Evolutionary conservation across 1,140 invertebrate species (phyloP).

Genomic region (Mactra quadrangularis): DNA sequence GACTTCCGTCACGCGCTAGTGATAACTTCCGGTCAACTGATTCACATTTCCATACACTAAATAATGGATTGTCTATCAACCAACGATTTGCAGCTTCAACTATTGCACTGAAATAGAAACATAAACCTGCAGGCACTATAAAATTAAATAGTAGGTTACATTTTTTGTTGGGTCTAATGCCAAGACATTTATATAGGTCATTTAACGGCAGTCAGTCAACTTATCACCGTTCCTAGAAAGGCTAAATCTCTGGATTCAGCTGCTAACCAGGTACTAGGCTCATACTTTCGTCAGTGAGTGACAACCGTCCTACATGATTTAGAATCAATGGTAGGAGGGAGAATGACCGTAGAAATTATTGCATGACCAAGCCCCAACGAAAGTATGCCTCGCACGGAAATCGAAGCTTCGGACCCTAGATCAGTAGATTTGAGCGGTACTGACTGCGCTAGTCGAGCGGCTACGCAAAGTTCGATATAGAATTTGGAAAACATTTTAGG

Average conservation of each 20-base stretch:
- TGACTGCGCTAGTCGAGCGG: constrained; percentile 65
- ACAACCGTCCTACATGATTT: no score
- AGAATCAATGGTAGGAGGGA: no score
- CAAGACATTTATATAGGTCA: no score
- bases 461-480: constrained; percentile 54
- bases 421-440: no score
- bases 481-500: background rate
- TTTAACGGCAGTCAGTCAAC: constrained; percentile 55
- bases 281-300: no score
- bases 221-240: constrained; percentile 63
- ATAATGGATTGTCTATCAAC: constrained; percentile 59
- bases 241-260: constrained; percentile 60
- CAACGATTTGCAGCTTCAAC: constrained; percentile 63
- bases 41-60: constrained; percentile 68
- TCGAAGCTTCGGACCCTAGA: no score
- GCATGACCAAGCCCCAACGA: no score
- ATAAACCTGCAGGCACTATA: no score
- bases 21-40: constrained; percentile 63
- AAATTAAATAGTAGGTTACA: no score
- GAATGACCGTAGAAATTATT: no score
- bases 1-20: constrained; percentile 20
- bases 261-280: constrained; percentile 33
- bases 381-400: no score
- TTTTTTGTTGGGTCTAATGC: no score
- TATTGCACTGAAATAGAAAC: constrained; percentile 64